phyloP scores from a whole-genome alignment of 2,888 invertebrate genomes.

The Neuroscelio doddi region DNA sequence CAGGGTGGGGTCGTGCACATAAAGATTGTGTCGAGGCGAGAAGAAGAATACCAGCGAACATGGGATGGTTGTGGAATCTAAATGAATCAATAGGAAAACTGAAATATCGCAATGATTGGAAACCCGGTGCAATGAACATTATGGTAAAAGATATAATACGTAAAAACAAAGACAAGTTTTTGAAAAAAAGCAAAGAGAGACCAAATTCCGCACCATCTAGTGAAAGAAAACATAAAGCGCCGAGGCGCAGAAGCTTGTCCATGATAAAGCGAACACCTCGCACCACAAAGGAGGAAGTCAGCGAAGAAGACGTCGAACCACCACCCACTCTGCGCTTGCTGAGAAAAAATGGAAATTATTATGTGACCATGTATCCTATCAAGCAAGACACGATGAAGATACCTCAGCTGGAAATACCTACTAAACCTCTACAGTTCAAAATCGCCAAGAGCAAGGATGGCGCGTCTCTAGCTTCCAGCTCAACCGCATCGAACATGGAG shows the following conservation, averaged over 20 bases:
- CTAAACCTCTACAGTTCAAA: conserved; percentile 68
- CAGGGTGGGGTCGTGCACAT: conserved; percentile 60
- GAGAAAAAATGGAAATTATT: conserved; percentile 66
- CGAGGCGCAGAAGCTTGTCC: conserved; percentile 34
- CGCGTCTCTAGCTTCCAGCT: conserved; percentile 57
- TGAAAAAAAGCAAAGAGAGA: conserved; percentile 25
- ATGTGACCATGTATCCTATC: conserved; percentile 71
- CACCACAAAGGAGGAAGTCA: conserved; percentile 34
- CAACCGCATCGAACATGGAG: conserved; percentile 69
- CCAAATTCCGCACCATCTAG: conserved; percentile 38
- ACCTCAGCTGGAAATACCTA: conserved; percentile 56
- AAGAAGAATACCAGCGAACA: conserved; percentile 62
- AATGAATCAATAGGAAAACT: conserved; percentile 43
- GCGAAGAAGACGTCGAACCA: conserved; percentile 50
- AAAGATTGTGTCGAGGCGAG: conserved; percentile 57
- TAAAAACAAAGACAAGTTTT: conserved; percentile 49
- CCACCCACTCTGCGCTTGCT: conserved; percentile 68
- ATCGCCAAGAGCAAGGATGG: conserved; percentile 64
- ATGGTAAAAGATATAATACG: conserved; percentile 48
- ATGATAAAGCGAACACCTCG: conserved; percentile 43
- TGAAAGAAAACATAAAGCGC: conserved; percentile 8
- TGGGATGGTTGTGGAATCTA: conserved; percentile 69
- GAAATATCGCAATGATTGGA: conserved; percentile 65
- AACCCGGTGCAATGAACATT: conserved; percentile 63
- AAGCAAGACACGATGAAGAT: conserved; percentile 55